phyloP scores from a whole-genome alignment of 2,113 vertebrate species.

The Pygoscelis adeliae region DNA sequence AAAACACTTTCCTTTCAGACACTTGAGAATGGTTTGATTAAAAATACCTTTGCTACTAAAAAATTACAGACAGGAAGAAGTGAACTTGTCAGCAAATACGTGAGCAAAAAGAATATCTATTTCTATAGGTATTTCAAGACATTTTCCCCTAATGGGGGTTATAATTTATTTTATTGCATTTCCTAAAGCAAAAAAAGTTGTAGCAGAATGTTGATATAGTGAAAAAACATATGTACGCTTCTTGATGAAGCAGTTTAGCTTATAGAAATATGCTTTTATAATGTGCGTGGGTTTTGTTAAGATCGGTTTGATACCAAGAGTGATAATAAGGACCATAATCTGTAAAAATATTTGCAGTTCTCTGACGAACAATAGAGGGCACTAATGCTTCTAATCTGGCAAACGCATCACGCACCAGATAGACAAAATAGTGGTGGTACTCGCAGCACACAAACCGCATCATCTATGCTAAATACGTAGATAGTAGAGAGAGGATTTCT shows the following conservation, averaged over 20 bases:
- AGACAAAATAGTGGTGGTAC: background rate
- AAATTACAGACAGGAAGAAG: background rate
- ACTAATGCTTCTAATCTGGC: slow-evolving; percentile 83
- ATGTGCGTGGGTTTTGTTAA: background rate
- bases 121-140: background rate
- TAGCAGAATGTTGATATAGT: background rate
- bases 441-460: slow-evolving; percentile 30
- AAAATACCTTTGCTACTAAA: background rate
- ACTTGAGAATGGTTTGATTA: background rate
- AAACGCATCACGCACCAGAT: slow-evolving; percentile 10
- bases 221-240: background rate
- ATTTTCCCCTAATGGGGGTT: background rate
- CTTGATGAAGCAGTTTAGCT: background rate
- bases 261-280: background rate
- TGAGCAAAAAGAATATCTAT: background rate
- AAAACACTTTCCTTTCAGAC: background rate
- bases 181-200: background rate
- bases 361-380: slow-evolving; percentile 86
- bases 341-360: slow-evolving; percentile 74
- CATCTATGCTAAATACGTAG: slow-evolving; percentile 24
- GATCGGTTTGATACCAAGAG: slow-evolving; percentile 10
- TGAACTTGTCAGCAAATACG: background rate
- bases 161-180: background rate
- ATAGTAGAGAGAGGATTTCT: slow-evolving; percentile 34
- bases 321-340: slow-evolving; percentile 7